Percentiles rank a stretch among this genome's conserved stretches.
Conservation (phyloP, 2,113 vertebrate genomes). For the Platichthys flesus region DNA sequence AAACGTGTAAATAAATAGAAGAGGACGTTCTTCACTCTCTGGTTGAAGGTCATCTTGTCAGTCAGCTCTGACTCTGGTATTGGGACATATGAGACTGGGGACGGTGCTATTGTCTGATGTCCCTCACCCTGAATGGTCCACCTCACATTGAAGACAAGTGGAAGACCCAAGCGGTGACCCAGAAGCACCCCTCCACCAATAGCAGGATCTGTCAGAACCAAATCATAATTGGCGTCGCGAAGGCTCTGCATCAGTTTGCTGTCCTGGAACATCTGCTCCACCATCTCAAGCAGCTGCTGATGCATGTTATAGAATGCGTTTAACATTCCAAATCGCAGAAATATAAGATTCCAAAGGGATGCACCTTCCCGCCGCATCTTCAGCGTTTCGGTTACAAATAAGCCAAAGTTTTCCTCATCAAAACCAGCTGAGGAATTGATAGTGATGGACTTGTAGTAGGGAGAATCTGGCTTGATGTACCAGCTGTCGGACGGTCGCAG, state of each 20-base stretch:
- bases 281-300: background rate
- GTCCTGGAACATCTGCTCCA: background rate
- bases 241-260: background rate
- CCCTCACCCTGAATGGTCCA: conserved; percentile 14
- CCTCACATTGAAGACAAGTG: conserved; percentile 13
- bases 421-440: background rate
- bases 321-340: background rate
- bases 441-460: conserved; percentile 2
- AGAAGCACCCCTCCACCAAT: background rate
- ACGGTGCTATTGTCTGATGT: background rate
- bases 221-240: background rate
- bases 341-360: background rate
- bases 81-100: conserved; percentile 3
- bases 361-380: background rate
- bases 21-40: background rate
- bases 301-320: background rate
- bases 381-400: background rate
- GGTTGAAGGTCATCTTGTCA: conserved; percentile 7
- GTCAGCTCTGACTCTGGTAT: background rate
- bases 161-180: conserved; percentile 11
- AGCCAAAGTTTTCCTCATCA: background rate
- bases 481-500: background rate
- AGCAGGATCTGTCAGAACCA: conserved; percentile 5
- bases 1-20: background rate
- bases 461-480: conserved; percentile 2